Base-by-base conservation (phyloP, 2,797 vertebrate species). In the Danio albolineatus region DNA sequence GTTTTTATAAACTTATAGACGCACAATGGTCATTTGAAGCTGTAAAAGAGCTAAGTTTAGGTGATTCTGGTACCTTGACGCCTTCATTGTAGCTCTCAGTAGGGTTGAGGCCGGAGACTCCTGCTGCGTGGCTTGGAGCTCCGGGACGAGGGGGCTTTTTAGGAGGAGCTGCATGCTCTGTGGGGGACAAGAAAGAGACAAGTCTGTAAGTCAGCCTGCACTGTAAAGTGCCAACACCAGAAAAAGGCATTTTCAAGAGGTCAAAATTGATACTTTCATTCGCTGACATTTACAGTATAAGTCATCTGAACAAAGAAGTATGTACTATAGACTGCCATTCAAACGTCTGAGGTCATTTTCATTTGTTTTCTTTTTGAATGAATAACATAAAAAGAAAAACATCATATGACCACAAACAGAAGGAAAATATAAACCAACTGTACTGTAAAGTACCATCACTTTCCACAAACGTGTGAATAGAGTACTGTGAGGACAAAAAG, bases 141-240 rank as follows among this genome's bases (percentile, higher is more conserved):
- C 97, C 96, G 0, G 98, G 98, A 17, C 98, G 96, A 0, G 98
- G 98, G 0, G 98, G 98, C 56, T 99, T 99, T 94, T 98, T 99
- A 88, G 98, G 98, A 3, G 98, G 97, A 61, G 96, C 97, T 49
- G 90, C 87, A 46, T 96, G 97, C 88, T 99, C 98, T 99, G 85
- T 14, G 44, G 53, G 51, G 3, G 4, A 62, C 57, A 46, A 73
- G 61, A 59, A 19, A 16, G 4, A 39, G 72, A 48, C 28, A 73
- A 60, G 16, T n/a, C 41, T 44, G 7, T 21, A 44, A 59, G 2
- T 48, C 41, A 36, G n/a, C 44, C 39, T 59, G 71, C 14, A 21
- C 0, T 57, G 7, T 12, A 57, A 62, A n/a, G 38, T 6, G 16
- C 7, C 2, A 59, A 59, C 28, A 36, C 59, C 57, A 14, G 13